Evolutionary conservation across 2,113 vertebrate species (phyloP).

Genomic region (Anarrhichthys ocellatus): DNA sequence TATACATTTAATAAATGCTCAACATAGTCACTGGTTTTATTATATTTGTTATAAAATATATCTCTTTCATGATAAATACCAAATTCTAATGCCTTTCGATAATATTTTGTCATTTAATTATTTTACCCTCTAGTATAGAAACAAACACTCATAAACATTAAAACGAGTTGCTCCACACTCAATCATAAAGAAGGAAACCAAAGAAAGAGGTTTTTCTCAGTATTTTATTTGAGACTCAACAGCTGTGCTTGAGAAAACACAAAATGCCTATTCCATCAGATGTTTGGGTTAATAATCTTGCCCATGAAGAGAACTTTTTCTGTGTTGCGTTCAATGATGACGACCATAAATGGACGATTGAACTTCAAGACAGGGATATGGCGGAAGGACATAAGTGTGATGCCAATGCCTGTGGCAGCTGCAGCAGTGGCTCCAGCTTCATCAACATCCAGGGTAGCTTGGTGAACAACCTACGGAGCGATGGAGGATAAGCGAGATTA

Average conservation of each 20-base stretch:
- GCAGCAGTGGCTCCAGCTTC: conserved; percentile 81
- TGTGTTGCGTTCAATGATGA: conserved; percentile 70
- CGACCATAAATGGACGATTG: conserved; percentile 80
- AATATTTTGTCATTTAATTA: background rate
- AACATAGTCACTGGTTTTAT: background rate
- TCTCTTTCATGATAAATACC: background rate
- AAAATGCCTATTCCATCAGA: conserved; percentile 27
- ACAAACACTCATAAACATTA: background rate
- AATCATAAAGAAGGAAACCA: conserved; percentile 19
- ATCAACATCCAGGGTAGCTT: conserved; percentile 82
- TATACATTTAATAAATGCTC: background rate
- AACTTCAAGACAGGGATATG: conserved; percentile 62
- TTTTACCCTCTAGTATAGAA: background rate
- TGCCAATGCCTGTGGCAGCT: conserved; percentile 63
- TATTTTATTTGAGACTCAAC: conserved; percentile 22
- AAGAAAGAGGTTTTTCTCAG: background rate
- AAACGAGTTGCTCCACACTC: background rate
- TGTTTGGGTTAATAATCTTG: conserved; percentile 79
- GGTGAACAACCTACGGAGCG: conserved; percentile 74
- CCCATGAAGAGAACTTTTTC: conserved; percentile 80
- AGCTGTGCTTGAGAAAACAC: conserved; percentile 3
- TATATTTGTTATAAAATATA: background rate
- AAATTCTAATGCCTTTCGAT: background rate
- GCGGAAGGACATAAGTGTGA: conserved; percentile 40
- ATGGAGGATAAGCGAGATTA: conserved; percentile 1